phyloP scores from a whole-genome alignment of 1,140 invertebrate genomes.

The Penaeus vannamei region DNA sequence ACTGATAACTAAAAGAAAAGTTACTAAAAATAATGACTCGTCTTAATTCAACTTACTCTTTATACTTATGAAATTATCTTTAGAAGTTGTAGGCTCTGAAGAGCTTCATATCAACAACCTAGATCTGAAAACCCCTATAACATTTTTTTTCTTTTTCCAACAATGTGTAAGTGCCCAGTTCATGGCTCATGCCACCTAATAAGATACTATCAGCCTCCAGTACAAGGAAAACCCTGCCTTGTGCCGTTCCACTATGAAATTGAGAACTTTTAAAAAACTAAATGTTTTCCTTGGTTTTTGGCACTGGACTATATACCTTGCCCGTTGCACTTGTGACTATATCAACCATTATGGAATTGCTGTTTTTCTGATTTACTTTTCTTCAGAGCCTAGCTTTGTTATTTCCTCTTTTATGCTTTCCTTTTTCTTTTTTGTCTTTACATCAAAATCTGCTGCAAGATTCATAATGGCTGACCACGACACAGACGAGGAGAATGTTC shows the following conservation, averaged over 20 bases:
- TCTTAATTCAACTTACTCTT: slow-evolving; percentile 17
- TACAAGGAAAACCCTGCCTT: slow-evolving; percentile 59
- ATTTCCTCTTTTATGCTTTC: not conserved
- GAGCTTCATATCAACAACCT: not conserved
- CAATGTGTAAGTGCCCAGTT: slow-evolving; percentile 62
- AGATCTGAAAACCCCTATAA: slow-evolving; percentile 3
- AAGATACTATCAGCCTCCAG: slow-evolving; percentile 57
- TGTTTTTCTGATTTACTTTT: slow-evolving; percentile 6
- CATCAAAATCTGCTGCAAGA: slow-evolving; percentile 31
- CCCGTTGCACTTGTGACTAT: slow-evolving; percentile 51
- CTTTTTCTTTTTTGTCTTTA: not conserved
- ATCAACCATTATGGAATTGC: slow-evolving; percentile 47
- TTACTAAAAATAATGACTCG: not conserved
- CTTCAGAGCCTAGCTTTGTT: not conserved
- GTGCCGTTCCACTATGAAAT: slow-evolving; percentile 54
- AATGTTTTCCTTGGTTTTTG: slow-evolving; percentile 64
- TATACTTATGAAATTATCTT: slow-evolving; percentile 52
- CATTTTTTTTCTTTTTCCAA: not conserved
- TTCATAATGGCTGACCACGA: slow-evolving; percentile 45
- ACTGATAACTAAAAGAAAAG: too few relatives aligned
- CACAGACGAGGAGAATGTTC: slow-evolving; percentile 60
- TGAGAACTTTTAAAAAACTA: slow-evolving; percentile 61
- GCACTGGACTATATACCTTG: slow-evolving; percentile 65
- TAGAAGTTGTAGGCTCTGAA: not conserved
- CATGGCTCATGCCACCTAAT: slow-evolving; percentile 59